Evolutionary conservation across 1,140 invertebrate genomes (phyloP).

Genomic region (Lineus longissimus): DNA sequence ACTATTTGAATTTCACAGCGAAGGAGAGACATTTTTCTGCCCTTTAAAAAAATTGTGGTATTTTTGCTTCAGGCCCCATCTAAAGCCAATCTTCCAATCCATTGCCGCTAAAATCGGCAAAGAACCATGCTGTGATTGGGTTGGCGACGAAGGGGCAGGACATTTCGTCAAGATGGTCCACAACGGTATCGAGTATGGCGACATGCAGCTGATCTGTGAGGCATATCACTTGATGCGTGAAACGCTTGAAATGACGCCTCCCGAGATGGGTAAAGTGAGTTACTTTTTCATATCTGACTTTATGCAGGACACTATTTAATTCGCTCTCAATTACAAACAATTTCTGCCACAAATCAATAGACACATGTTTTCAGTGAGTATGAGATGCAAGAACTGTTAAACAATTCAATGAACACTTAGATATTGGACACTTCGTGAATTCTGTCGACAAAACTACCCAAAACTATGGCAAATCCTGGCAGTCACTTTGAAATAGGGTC

Average conservation of each 20-base stretch:
- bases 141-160: slow-evolving; percentile 90
- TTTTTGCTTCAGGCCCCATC: slow-evolving; percentile 77
- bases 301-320: no score
- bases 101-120: slow-evolving; percentile 83
- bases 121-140: slow-evolving; percentile 98
- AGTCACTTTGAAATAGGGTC: no score
- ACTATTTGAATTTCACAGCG: no score
- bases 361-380: no score
- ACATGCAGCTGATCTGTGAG: slow-evolving; percentile 99
- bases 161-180: slow-evolving; percentile 99
- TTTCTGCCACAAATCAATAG: not conserved
- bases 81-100: slow-evolving; percentile 88
- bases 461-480: no score
- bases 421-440: no score
- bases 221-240: slow-evolving; percentile 93
- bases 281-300: slow-evolving; percentile 7
- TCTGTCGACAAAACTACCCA: no score
- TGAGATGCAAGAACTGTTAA: no score
- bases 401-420: no score
- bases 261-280: slow-evolving; percentile 80
- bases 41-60: not conserved
- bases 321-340: no score
- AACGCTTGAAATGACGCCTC: slow-evolving; percentile 68
- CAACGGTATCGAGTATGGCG: slow-evolving; percentile 75
- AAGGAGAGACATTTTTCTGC: no score